A percentile compares a stretch with the other conserved stretches of the same genome.
Evolutionary conservation across 2,113 vertebrate genomes (phyloP).

Genomic region (Pandion haliaetus): DNA sequence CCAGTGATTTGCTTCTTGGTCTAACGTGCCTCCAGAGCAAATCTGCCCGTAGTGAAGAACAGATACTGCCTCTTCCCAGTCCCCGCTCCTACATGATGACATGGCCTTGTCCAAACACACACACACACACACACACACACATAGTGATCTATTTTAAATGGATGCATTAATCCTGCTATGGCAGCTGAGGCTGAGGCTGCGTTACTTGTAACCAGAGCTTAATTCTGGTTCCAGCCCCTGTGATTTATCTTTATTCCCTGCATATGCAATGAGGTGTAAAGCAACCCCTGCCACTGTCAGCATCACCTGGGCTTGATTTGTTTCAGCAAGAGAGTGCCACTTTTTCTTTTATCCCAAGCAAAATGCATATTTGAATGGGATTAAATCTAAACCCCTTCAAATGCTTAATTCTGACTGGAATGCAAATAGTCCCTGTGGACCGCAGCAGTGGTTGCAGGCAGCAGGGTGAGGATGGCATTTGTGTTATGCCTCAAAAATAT

Average conservation of each 20-base stretch:
- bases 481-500: neutral
- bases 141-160: neutral
- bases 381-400: slow-evolving; percentile 1
- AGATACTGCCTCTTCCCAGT: neutral
- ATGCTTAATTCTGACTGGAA: neutral
- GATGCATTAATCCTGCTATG: neutral
- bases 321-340: neutral
- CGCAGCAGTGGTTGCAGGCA: neutral
- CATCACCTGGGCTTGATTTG: neutral
- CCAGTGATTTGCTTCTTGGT: neutral
- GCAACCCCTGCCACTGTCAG: neutral
- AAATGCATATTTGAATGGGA: neutral
- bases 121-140: rapidly evolving
- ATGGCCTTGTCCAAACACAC: neutral
- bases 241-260: neutral
- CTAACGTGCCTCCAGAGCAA: neutral
- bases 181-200: neutral
- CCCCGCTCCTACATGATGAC: rapidly evolving
- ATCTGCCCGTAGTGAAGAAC: neutral
- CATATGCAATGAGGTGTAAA: neutral
- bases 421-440: neutral
- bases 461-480: neutral
- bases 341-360: neutral
- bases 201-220: neutral
- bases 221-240: neutral